Base-by-base conservation (phyloP, 2,113 vertebrate genomes). In the Ciconia stormi region DNA sequence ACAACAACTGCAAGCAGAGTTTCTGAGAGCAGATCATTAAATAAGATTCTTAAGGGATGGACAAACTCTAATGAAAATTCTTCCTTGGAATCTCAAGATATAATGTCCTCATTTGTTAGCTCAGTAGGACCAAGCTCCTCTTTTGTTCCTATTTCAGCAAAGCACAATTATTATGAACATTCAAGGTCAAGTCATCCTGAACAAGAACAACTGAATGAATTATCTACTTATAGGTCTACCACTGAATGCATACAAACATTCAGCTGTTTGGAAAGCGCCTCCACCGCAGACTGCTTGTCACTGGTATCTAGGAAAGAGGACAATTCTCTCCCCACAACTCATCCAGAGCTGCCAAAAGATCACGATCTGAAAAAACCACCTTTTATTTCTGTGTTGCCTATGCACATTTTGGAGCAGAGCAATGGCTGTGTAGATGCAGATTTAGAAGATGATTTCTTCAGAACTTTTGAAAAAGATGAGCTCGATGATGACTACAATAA, bases 131-230 rank as follows among this genome's bases (percentile, higher is more conserved):
- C 55, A 72, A 81, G 49, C 20, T 71, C 90, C n/a, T 86, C 87
- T 44, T 95, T 82, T 73, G 46, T 84, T 82, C 89, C 80, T 72
- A 22, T 87, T 96, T 97, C 95, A 84, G 47, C 50, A 82, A 89
- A 95, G 38, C 79, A 10, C 61, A 78, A 69, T 94, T 97, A 94
- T 84, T 96, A 65, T 52, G 78, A 97, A 55, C 91, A 76, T 52
- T 91, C 95, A 56, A 90, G 90, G 93, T 80, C 95, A 86, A 66
- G 83, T 50, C 63, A 96, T 81, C 97, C 96, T 81, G 86, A 97
- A 90, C 94, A 94, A 38, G 97, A 98, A 52, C 97, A 96, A 52
- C 53, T 92, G 44, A 47, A 91, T 82, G 88, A 96, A 82, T 93
- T 97, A 22, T 56, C 97, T 93, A 6, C 87, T 84, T 82, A 61